Conservation (phyloP, 1,140 invertebrate species). For the Euura lappo region DNA sequence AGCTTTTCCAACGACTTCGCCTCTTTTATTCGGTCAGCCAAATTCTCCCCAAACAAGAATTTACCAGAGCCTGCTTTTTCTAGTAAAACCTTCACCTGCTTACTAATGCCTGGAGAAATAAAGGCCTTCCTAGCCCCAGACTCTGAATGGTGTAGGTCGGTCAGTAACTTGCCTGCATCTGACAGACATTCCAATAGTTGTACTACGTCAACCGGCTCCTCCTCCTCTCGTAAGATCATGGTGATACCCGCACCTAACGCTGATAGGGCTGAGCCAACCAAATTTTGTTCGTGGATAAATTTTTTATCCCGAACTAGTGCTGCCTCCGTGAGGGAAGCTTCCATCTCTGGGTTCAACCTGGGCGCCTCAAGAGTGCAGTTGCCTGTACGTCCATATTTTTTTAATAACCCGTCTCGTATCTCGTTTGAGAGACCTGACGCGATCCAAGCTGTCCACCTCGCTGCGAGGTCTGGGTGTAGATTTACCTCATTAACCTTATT, state of each 20-base stretch:
- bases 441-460: constrained; percentile 7
- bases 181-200: constrained; percentile 17
- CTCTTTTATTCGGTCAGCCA: constrained; percentile 19
- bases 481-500: constrained; percentile 8
- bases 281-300: constrained; percentile 2
- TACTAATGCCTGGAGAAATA: constrained; percentile 14
- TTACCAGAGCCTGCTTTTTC: constrained; percentile 21
- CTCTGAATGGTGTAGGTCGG: constrained; percentile 4
- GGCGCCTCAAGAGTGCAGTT: constrained; percentile 13
- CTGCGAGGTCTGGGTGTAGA: constrained; percentile 12
- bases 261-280: constrained; percentile 17
- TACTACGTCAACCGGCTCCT: constrained; percentile 8
- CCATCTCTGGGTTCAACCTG: constrained; percentile 3
- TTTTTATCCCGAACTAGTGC: constrained; percentile 13
- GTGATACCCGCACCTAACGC: constrained; percentile 13
- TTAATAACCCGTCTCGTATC: constrained; percentile 14
- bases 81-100: constrained; percentile 11
- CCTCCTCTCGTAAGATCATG: constrained; percentile 13
- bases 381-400: constrained; percentile 12
- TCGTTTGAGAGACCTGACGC: constrained; percentile 1
- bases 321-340: constrained; percentile 1
- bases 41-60: constrained; percentile 20
- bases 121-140: constrained; percentile 20
- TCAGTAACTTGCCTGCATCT: constrained; percentile 18
- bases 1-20: constrained; percentile 12